These are phyloP conservation scores for Pterobdella sp. DNA, from an alignment of 2,888 invertebrate genomes.

Conservation along the genomic window DNA sequence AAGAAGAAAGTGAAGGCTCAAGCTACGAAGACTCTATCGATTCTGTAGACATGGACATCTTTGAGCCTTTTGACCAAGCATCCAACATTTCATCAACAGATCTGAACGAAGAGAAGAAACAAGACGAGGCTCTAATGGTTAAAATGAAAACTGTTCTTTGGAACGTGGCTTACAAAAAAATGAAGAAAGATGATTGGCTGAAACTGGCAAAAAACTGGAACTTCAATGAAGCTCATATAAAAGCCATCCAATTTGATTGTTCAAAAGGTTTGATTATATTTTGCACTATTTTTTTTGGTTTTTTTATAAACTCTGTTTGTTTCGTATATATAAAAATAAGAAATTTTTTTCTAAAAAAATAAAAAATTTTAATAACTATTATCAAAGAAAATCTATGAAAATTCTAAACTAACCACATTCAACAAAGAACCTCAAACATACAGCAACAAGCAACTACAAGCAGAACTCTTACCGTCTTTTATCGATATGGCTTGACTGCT, in stretches of 20 bases:
- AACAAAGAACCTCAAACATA: too few relatives aligned
- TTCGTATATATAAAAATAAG: too few relatives aligned
- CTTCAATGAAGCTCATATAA: slow-evolving; percentile 63
- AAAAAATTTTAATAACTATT: too few relatives aligned
- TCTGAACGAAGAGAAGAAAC: background rate
- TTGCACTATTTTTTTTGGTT: too few relatives aligned
- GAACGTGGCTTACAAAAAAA: slow-evolving; percentile 53
- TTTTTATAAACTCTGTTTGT: too few relatives aligned
- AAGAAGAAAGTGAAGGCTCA: background rate
- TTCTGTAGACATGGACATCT: background rate
- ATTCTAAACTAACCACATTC: too few relatives aligned
- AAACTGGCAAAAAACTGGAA: slow-evolving; percentile 62
- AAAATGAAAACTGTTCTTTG: slow-evolving; percentile 45
- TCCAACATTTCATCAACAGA: background rate
- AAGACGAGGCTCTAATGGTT: background rate
- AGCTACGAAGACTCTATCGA: background rate
- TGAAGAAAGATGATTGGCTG: slow-evolving; percentile 62
- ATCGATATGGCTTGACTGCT: slow-evolving; percentile 62
- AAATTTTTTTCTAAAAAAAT: too few relatives aligned
- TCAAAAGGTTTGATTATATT: background rate
- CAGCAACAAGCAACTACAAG: slow-evolving; percentile 56
- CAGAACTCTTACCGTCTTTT: slow-evolving; percentile 64
- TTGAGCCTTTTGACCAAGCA: slow-evolving; percentile 7
- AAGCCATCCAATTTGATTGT: slow-evolving; percentile 56
- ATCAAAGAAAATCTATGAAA: too few relatives aligned